A percentile compares a stretch with the other conserved stretches of the same genome.
Conservation (phyloP, 2,888 invertebrate species). For the Coleophora flavipennella region DNA sequence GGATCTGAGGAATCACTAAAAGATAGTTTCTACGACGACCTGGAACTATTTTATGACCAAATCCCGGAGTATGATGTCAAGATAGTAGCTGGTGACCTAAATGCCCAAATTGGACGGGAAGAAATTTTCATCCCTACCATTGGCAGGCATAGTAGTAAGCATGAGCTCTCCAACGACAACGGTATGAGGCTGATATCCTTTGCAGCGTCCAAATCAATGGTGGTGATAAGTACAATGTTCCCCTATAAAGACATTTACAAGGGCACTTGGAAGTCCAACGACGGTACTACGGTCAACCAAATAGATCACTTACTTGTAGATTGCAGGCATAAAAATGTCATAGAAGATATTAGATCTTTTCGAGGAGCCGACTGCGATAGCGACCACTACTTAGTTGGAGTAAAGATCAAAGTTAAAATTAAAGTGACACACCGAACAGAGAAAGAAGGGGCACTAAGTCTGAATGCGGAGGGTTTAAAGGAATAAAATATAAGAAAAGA, state of each 20-base stretch:
- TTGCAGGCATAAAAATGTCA: not conserved
- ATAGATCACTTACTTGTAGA: conserved; percentile 10
- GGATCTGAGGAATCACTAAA: not conserved
- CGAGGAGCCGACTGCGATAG: conserved; percentile 12
- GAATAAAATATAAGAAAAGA: not conserved
- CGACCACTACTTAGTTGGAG: conserved; percentile 10
- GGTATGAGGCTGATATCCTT: conserved; percentile 6
- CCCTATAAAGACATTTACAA: conserved; percentile 8
- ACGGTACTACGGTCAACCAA: conserved; percentile 6
- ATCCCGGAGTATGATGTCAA: no score
- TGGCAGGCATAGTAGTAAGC: no score
- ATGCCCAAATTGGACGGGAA: no score
- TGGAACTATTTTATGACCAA: no score
- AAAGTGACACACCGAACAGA: not conserved
- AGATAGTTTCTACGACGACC: no score
- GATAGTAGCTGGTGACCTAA: no score
- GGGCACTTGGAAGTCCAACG: no score
- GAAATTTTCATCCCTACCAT: no score
- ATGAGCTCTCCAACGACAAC: conserved; percentile 2
- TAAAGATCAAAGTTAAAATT: conserved; percentile 7
- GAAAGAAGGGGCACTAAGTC: not conserved
- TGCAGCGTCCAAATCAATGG: conserved; percentile 4
- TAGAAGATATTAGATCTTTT: conserved; percentile 3
- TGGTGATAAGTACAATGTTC: conserved; percentile 11
- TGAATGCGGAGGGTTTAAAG: not conserved